phyloP scores from a whole-genome alignment of 2,888 invertebrate genomes.

The Torymus auratus region DNA sequence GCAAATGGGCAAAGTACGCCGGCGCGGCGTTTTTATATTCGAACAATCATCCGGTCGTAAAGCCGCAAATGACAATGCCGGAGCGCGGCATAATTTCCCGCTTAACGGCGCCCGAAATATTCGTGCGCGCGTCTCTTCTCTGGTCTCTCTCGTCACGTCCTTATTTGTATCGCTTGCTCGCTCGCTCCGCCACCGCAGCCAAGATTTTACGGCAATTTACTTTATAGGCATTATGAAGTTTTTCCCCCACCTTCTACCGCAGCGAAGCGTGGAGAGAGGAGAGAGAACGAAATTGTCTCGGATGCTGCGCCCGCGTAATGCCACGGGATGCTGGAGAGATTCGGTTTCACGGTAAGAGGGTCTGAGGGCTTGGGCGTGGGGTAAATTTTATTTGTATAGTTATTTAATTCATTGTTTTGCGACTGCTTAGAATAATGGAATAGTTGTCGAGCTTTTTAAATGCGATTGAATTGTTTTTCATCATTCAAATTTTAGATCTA shows the following conservation, averaged over 20 bases:
- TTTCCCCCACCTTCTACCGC: conserved; percentile 54
- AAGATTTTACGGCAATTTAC: conserved; percentile 73
- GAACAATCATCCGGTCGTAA: conserved; percentile 57
- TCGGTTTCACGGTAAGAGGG: too few relatives aligned
- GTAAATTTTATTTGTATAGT: too few relatives aligned
- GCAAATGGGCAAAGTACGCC: conserved; percentile 41
- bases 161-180: conserved; percentile 68
- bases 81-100: conserved; percentile 46
- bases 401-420: too few relatives aligned
- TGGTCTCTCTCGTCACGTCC: conserved; percentile 52
- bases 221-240: conserved; percentile 70
- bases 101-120: conserved; percentile 52
- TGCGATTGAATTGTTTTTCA: too few relatives aligned
- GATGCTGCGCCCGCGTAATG: too few relatives aligned
- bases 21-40: conserved; percentile 44
- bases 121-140: conserved; percentile 32
- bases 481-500: too few relatives aligned
- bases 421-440: too few relatives aligned
- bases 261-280: conserved; percentile 4
- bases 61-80: conserved; percentile 50
- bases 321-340: too few relatives aligned
- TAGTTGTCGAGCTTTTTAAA: too few relatives aligned
- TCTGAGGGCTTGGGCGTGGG: too few relatives aligned
- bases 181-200: conserved; percentile 60
- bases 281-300: conserved; percentile 9